Evolutionary conservation across 2,113 vertebrate genomes (phyloP).

Genomic region (Hydrolagus affinis): DNA sequence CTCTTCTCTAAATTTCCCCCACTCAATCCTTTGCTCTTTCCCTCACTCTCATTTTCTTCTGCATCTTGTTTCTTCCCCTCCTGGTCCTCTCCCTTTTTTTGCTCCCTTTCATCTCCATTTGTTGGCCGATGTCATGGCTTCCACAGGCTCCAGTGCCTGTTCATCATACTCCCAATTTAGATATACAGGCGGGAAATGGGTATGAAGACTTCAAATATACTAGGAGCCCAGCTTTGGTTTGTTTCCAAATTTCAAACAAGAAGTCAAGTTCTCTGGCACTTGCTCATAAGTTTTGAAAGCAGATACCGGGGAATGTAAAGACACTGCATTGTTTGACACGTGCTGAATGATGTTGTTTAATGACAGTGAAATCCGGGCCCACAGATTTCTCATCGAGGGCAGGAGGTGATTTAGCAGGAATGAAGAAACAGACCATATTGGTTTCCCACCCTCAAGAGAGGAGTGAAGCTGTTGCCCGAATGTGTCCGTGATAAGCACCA

Average conservation of each 20-base stretch:
- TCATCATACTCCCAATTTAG: too few species aligned
- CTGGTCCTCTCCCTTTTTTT: not conserved
- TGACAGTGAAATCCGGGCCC: conserved; percentile 3
- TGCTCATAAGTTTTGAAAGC: conserved; percentile 4
- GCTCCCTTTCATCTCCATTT: not conserved
- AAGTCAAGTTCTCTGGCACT: not conserved
- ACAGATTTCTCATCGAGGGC: conserved; percentile 14
- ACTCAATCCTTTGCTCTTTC: not conserved
- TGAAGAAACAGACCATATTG: conserved; percentile 1
- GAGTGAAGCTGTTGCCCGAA: conserved; percentile 18
- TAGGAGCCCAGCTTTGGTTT: not conserved
- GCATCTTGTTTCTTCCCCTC: not conserved
- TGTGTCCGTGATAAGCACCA: not conserved
- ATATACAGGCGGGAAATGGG: not conserved
- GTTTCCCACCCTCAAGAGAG: not conserved
- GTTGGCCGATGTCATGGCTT: too few species aligned
- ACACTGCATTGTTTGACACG: not conserved
- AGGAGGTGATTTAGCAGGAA: conserved; percentile 21
- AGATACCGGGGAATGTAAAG: not conserved
- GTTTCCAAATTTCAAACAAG: not conserved
- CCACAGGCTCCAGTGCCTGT: too few species aligned
- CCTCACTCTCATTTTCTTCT: too few species aligned
- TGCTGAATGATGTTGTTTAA: conserved; percentile 28
- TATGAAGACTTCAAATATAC: not conserved
- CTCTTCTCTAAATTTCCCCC: not conserved